A percentile compares a stretch with the other conserved stretches of the same genome.
Conservation (phyloP, 2,113 vertebrate genomes). For the Smithornis capensis region DNA sequence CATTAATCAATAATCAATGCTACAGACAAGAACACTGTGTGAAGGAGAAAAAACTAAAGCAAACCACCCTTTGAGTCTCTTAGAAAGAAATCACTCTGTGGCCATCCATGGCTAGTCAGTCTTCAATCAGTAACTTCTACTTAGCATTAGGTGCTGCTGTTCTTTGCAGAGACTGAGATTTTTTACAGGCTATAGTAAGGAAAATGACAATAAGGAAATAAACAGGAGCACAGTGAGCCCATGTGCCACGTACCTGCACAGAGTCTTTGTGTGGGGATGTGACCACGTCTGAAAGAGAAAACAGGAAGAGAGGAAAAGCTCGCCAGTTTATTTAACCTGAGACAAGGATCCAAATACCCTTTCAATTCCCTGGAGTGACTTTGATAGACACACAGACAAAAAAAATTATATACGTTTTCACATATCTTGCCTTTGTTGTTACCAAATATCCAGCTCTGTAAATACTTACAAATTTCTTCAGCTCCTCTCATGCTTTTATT, state of each 20-base stretch:
- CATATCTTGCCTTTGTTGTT: not conserved
- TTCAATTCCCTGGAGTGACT: not conserved
- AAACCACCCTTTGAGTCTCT: not conserved
- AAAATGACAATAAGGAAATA: not conserved
- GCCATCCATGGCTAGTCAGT: not conserved
- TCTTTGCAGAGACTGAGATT: not conserved
- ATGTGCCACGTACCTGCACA: rapidly evolving
- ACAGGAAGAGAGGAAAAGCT: not conserved
- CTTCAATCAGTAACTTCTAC: not conserved
- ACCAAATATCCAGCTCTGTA: not conserved
- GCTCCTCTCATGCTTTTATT: not conserved
- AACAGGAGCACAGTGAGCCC: not conserved
- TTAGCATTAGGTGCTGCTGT: not conserved
- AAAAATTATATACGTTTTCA: not conserved
- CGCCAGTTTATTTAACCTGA: not conserved
- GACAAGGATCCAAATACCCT: not conserved
- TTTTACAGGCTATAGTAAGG: not conserved
- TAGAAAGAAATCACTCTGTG: not conserved
- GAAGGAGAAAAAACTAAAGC: not conserved
- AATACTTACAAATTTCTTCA: not conserved
- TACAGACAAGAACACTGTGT: not conserved
- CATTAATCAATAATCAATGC: not conserved
- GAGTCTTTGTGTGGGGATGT: not conserved
- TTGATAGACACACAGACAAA: not conserved
- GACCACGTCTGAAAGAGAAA: not conserved